These are phyloP conservation scores for Recurvirostra avosetta DNA, from an alignment of 2,113 vertebrate genomes.

Conservation along the genomic window DNA sequence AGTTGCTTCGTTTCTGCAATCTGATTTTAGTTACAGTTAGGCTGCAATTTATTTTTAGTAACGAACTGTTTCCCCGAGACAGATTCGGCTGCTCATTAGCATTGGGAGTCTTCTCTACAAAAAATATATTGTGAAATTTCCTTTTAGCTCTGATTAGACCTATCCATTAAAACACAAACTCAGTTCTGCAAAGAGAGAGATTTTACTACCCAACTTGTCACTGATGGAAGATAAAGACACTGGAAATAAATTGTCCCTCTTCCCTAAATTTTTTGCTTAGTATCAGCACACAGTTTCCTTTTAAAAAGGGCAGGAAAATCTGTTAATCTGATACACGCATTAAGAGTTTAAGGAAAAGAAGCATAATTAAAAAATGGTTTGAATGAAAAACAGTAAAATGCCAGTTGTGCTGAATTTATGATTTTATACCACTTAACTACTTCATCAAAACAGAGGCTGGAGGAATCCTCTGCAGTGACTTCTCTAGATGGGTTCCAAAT, in stretches of 20 bases:
- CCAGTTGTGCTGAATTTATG: not conserved
- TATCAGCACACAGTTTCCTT: not conserved
- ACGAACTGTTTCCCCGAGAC: slow-evolving; percentile 72
- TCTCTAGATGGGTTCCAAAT: not conserved
- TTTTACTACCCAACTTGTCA: slow-evolving; percentile 26
- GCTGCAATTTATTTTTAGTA: slow-evolving; percentile 75
- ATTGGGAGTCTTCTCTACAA: slow-evolving; percentile 57
- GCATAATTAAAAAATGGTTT: not conserved
- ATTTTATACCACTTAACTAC: not conserved
- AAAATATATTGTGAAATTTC: slow-evolving; percentile 28
- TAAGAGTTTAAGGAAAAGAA: not conserved
- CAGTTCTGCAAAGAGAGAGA: slow-evolving; percentile 12
- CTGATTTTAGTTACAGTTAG: slow-evolving; percentile 72
- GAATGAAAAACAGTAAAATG: not conserved
- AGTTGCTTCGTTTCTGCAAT: slow-evolving; percentile 50
- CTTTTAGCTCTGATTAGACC: slow-evolving; percentile 48
- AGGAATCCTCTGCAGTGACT: not conserved
- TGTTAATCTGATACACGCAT: not conserved
- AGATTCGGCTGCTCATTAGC: slow-evolving; percentile 73
- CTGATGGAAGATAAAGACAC: not conserved
- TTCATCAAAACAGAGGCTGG: not conserved
- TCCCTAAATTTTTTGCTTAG: not conserved
- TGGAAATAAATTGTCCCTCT: not conserved
- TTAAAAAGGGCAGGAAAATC: not conserved
- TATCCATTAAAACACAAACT: slow-evolving; percentile 54